These are phyloP conservation scores for Mormyrus iriodes DNA, from an alignment of 2,113 vertebrate genomes.

Conservation along the genomic window DNA sequence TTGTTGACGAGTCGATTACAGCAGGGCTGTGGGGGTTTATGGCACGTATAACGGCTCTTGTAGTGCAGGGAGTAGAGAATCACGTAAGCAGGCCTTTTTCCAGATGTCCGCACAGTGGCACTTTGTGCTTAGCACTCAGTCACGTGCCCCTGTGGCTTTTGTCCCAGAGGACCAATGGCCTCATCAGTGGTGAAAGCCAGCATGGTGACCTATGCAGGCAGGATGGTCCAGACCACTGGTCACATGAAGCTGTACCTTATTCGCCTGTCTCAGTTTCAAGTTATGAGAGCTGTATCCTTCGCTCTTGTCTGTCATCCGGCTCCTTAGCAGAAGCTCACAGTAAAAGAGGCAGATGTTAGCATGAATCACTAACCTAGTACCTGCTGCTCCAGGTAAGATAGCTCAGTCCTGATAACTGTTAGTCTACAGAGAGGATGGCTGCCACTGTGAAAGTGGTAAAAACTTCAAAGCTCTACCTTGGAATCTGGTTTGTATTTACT, in stretches of 20 bases:
- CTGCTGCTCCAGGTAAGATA: not conserved
- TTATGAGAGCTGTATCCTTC: not conserved
- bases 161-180: not conserved
- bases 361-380: not conserved
- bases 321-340: not conserved
- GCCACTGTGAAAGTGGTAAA: not conserved
- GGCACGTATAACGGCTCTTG: not conserved
- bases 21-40: not conserved
- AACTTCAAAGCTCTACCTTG: not conserved
- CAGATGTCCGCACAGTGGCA: constrained; percentile 14
- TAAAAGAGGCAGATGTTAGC: not conserved
- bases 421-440: not conserved
- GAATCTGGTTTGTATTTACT: not conserved
- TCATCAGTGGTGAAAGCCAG: not conserved
- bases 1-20: not conserved
- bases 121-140: not conserved
- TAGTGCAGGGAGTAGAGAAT: not conserved
- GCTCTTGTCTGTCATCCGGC: not conserved
- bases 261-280: not conserved
- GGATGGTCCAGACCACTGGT: not conserved
- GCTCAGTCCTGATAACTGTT: not conserved
- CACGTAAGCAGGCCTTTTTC: not conserved
- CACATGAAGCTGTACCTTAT: not conserved
- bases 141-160: not conserved
- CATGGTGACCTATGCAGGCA: not conserved